phyloP scores from a whole-genome alignment of 2,888 invertebrate genomes.

The Timema podura region DNA sequence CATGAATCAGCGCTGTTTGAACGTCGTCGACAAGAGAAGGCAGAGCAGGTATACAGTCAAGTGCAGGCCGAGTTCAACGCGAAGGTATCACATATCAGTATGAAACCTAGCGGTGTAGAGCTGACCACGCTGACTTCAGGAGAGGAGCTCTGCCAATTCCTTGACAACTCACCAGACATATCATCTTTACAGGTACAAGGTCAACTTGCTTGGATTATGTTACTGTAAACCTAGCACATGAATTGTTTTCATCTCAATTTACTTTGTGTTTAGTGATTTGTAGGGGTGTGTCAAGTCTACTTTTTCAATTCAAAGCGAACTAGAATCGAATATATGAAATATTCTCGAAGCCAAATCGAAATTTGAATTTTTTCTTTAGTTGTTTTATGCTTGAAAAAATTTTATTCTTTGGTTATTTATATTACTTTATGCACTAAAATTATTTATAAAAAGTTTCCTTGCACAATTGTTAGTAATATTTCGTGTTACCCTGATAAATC shows the following conservation, averaged over 20 bases:
- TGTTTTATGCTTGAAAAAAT: no score
- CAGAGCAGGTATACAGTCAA: conserved; percentile 53
- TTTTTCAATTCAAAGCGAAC: no score
- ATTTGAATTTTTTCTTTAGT: no score
- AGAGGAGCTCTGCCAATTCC: conserved; percentile 29
- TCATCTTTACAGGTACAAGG: conserved; percentile 29
- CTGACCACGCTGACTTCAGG: conserved; percentile 27
- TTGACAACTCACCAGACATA: conserved; percentile 31
- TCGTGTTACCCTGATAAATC: no score
- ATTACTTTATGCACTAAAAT: no score
- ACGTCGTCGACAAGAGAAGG: conserved; percentile 42
- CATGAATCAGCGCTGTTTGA: conserved; percentile 46
- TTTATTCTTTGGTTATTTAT: no score
- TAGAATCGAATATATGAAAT: no score
- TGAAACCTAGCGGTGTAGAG: conserved; percentile 8
- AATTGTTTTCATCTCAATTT: neutral
- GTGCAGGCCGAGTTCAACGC: conserved; percentile 47
- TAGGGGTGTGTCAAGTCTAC: no score
- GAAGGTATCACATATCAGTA: conserved; percentile 17
- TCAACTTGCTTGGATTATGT: neutral
- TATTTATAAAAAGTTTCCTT: no score
- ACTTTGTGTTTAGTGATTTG: neutral
- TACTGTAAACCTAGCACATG: neutral
- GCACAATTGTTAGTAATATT: no score
- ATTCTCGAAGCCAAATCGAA: no score